Evolutionary conservation across 2,888 invertebrate species (phyloP), one percentile per base, ranked within the genome.

Genomic region (Hololepta plana): DNA sequence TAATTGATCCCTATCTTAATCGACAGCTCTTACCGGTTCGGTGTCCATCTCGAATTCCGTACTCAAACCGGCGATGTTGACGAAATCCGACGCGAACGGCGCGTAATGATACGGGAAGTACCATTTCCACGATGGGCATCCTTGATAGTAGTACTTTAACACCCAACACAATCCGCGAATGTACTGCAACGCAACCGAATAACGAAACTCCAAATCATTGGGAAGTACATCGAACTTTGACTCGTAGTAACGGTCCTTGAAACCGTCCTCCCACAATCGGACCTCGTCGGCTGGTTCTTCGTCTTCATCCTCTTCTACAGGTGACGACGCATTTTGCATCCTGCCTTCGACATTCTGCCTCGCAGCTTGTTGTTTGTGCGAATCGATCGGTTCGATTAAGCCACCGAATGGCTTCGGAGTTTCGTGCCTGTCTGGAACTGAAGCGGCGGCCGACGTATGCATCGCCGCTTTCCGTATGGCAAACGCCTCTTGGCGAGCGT

Each of bases 31-130:
- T 55, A 85, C 87, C 33, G 98, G 98, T 49, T 69, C 61, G 1
- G 95, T 93, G 27, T 72, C 76, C 45, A 63, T 72, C 48, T 85
- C 84, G 54, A 98, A 99, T 48, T 74, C 70, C 2, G 84, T 82
- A 23, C 80, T 75, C 2, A 91, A 59, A 2, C 82, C 80, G 28
- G 72, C 70, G 29, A 98, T 77, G 49, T 91, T 84, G 32, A 85
- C 68, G 59, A 99, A 98, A 62, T 99, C 98, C 0, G 95, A 95
- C 3, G 98, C 98, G 59, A 98, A 98, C 4, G 98, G 98, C 10
- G 98, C 96, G 61, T 99, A 98, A 59, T 98, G 98, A 55, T 91
- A 98, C 0, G 98, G 98, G 57, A 90, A 98, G 60, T 93, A 98
- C 98, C 98, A 98, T 58, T 95, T 87, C 98, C 98, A 99, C 10